Evolutionary conservation across 1,140 invertebrate genomes (phyloP).

Genomic region (Chrysomallon squamiferum): DNA sequence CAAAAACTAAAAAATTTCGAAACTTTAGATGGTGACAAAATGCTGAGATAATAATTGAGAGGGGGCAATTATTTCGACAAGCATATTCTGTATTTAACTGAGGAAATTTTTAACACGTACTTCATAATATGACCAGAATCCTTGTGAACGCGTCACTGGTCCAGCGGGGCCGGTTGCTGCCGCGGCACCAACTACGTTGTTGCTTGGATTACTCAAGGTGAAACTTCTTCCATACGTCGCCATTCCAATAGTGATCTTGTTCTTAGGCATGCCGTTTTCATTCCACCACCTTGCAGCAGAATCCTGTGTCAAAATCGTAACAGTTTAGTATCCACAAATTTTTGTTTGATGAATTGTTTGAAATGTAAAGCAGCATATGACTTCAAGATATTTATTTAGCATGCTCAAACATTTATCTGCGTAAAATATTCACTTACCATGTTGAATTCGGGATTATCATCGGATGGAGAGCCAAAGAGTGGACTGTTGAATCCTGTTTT

Average conservation of each 20-base stretch:
- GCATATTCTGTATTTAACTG: no score
- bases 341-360: no score
- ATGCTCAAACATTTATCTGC: no score
- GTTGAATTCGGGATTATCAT: conserved; percentile 44
- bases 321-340: no score
- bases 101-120: no score
- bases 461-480: conserved; percentile 79
- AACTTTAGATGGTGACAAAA: no score
- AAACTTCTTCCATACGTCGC: neutral
- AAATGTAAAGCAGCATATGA: no score
- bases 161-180: conserved; percentile 70
- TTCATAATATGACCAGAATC: conserved; percentile 12
- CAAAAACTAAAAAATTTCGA: no score
- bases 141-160: conserved; percentile 21
- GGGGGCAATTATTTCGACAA: no score
- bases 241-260: neutral
- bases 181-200: conserved; percentile 67
- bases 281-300: neutral
- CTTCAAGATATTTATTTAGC: no score
- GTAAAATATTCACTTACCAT: conserved; percentile 8
- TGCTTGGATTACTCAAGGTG: conserved; percentile 51
- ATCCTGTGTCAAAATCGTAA: neutral
- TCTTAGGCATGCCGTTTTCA: neutral
- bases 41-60: no score
- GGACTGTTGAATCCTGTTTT: conserved; percentile 86